Conservation (phyloP, 2,888 invertebrate species). For the Nomada goodeniana region DNA sequence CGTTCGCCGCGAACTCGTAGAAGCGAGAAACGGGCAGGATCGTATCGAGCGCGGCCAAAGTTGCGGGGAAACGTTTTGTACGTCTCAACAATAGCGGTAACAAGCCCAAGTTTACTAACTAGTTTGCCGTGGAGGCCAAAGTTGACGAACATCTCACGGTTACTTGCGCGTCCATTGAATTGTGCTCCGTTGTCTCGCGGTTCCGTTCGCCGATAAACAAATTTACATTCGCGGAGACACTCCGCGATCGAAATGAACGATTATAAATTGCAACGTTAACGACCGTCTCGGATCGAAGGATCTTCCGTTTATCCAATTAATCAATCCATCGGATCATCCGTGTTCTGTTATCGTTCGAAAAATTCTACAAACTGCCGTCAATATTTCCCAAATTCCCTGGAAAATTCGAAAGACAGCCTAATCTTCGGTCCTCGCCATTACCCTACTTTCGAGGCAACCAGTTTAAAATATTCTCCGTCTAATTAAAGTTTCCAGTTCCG, state of each 20-base stretch:
- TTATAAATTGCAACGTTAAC: no score
- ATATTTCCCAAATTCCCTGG: no score
- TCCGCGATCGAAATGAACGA: no score
- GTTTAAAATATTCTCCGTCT: constrained; percentile 35
- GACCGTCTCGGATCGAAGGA: no score
- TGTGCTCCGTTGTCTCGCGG: neutral
- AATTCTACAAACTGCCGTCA: no score
- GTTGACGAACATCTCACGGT: constrained; percentile 18
- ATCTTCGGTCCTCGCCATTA: no score
- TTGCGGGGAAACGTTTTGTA: constrained; percentile 42
- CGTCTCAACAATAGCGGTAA: constrained; percentile 60
- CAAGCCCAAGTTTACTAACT: constrained; percentile 56
- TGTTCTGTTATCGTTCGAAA: no score
- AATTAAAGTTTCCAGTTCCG: constrained; percentile 67
- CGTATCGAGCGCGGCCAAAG: constrained; percentile 12
- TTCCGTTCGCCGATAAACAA: neutral
- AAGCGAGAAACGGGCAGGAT: neutral
- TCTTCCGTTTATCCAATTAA: no score
- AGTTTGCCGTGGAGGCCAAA: constrained; percentile 45
- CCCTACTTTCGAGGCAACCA: no score
- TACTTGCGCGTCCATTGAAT: constrained; percentile 4
- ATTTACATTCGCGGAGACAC: no score
- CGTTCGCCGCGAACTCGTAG: neutral
- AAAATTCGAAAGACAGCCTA: neutral
- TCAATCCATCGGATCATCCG: no score